Percentiles rank a stretch among this genome's conserved stretches.
Conservation (phyloP, 1,140 invertebrate species). For the Piezodorus guildinii region DNA sequence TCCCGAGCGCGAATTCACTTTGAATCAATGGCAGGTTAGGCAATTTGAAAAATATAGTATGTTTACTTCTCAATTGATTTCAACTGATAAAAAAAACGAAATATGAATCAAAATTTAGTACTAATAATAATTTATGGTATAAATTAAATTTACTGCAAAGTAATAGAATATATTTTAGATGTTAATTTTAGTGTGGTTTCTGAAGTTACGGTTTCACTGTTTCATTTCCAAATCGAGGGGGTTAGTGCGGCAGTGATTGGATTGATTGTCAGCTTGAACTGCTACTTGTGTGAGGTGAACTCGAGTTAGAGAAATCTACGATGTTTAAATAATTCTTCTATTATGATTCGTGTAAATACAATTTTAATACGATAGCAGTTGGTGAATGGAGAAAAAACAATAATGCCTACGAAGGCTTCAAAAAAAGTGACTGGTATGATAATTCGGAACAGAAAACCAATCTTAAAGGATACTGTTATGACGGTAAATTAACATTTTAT, state of each 20-base stretch:
- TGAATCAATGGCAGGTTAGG: too few relatives aligned
- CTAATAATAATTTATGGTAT: too few relatives aligned
- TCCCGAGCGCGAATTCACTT: too few relatives aligned
- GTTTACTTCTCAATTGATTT: too few relatives aligned
- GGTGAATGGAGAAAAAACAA: slow-evolving; percentile 27
- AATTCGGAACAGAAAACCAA: slow-evolving; percentile 55
- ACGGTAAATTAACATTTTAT: slow-evolving; percentile 41
- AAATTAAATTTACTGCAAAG: too few relatives aligned
- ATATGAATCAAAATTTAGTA: too few relatives aligned
- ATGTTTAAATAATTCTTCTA: neutral
- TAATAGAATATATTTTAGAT: too few relatives aligned
- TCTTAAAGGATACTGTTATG: slow-evolving; percentile 59
- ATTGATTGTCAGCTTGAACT: slow-evolving; percentile 14
- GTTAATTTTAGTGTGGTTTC: too few relatives aligned
- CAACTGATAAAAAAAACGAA: too few relatives aligned
- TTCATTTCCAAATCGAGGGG: neutral
- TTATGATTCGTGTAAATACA: neutral
- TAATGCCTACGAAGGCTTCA: slow-evolving; percentile 44
- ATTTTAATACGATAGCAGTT: neutral
- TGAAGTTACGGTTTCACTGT: too few relatives aligned
- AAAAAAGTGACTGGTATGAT: slow-evolving; percentile 54
- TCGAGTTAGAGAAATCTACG: neutral
- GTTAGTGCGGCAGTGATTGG: slow-evolving; percentile 13
- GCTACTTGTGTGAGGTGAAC: neutral
- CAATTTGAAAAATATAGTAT: too few relatives aligned